These are phyloP conservation scores for Falco novaeseelandiae DNA, from an alignment of 2,797 vertebrate species.

Conservation along the genomic window DNA sequence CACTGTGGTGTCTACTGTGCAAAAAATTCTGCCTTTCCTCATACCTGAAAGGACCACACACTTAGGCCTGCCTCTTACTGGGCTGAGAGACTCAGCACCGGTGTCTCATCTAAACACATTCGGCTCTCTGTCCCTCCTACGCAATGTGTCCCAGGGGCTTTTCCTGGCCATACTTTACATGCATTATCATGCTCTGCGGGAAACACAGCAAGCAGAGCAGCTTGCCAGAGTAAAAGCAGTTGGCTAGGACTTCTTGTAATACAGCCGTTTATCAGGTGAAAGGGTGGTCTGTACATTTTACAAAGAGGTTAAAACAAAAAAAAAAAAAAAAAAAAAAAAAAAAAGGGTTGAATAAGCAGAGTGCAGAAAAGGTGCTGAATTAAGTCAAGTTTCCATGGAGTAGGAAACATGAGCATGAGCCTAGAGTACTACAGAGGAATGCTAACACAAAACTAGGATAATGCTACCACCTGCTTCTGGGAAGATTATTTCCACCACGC, in stretches of 20 bases:
- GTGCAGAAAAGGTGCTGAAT: background rate
- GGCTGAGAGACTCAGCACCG: background rate
- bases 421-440: background rate
- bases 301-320: background rate
- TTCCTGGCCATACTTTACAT: background rate
- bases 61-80: background rate
- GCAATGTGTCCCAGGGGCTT: background rate
- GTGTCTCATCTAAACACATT: background rate
- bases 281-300: background rate
- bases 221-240: background rate
- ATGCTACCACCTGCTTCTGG: background rate
- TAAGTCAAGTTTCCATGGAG: background rate
- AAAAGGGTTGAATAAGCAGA: background rate
- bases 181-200: constrained; percentile 4
- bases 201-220: constrained; percentile 3
- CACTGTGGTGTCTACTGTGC: fast-evolving
- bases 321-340: background rate
- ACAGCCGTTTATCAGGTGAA: background rate
- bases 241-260: background rate
- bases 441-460: background rate
- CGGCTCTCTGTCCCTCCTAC: background rate
- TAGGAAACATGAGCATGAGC: background rate
- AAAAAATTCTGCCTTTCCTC: background rate
- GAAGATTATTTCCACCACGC: background rate
- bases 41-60: background rate